Evolutionary conservation across 35 echinoderm and acorn worm genomes (phyloP).

Genomic region (Apostichopus parvimensis): DNA sequence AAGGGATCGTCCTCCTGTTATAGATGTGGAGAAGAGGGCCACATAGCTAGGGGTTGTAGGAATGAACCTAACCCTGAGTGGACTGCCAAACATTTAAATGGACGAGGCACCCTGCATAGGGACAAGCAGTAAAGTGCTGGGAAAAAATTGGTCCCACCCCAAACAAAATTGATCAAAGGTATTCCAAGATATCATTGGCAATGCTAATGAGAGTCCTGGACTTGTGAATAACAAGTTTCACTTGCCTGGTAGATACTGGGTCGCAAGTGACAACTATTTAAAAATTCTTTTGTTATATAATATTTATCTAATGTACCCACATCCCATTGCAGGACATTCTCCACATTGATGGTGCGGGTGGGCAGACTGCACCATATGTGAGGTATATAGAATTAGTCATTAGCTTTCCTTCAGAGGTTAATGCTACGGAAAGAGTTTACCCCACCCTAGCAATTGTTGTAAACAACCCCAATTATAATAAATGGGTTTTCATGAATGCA

Average conservation of each 20-base stretch:
- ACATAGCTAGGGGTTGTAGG: background rate
- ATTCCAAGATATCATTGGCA: background rate
- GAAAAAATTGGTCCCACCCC: background rate
- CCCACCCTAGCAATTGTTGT: conserved; percentile 15
- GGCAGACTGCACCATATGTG: background rate
- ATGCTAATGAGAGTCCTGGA: conserved; percentile 53
- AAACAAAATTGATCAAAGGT: conserved; percentile 15
- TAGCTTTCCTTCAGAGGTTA: background rate
- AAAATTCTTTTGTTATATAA: conserved; percentile 15
- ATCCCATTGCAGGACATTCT: too few relatives aligned
- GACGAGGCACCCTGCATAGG: conserved; percentile 7
- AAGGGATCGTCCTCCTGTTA: background rate
- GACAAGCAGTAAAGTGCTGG: background rate
- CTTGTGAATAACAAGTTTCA: conserved; percentile 33
- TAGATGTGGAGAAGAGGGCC: background rate
- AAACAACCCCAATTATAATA: conserved; percentile 16
- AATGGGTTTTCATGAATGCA: conserved; percentile 53
- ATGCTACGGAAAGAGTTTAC: background rate
- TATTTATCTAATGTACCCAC: conserved; percentile 12
- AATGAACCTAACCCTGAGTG: background rate
- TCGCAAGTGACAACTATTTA: conserved; percentile 70
- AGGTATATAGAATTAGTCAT: conserved; percentile 21
- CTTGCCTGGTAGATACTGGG: conserved; percentile 63
- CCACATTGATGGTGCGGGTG: too few relatives aligned
- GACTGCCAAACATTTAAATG: conserved; percentile 2